Percentiles rank a stretch among this genome's conserved stretches.
Evolutionary conservation across 2,797 vertebrate genomes (phyloP).

Genomic region (Poeciliopsis paucimaculata): DNA sequence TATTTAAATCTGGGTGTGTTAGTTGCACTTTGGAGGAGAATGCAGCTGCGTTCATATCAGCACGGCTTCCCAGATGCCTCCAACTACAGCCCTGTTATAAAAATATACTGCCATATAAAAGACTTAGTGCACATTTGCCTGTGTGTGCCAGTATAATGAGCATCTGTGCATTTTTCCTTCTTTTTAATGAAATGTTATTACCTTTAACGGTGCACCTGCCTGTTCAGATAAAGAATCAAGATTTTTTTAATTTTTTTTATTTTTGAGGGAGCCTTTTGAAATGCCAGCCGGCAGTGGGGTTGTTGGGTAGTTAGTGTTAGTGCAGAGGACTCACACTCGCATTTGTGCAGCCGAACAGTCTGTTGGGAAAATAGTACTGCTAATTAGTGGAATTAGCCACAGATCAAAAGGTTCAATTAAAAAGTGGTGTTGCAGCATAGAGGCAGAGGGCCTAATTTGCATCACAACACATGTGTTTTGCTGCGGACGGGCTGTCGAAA

Average conservation of each 20-base stretch:
- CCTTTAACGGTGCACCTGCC: slow-evolving; percentile 76
- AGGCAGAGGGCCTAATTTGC: slow-evolving; percentile 65
- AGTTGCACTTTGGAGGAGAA: slow-evolving; percentile 22
- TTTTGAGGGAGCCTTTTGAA: slow-evolving; percentile 48
- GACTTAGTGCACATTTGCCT: slow-evolving; percentile 59
- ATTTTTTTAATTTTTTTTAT: slow-evolving; percentile 16
- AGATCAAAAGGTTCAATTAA: slow-evolving; percentile 82
- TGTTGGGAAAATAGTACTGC: slow-evolving; percentile 64
- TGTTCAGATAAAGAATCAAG: slow-evolving; percentile 45
- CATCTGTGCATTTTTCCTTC: slow-evolving; percentile 64
- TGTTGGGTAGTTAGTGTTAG: slow-evolving; percentile 47
- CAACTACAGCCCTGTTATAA: slow-evolving; percentile 43
- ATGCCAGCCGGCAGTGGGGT: slow-evolving; percentile 59
- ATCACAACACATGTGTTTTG: slow-evolving; percentile 70
- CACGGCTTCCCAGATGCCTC: slow-evolving; percentile 25
- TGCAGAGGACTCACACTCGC: slow-evolving; percentile 11
- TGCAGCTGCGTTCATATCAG: slow-evolving; percentile 35
- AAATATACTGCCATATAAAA: slow-evolving; percentile 61
- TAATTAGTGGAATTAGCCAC: slow-evolving; percentile 81
- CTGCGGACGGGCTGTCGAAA: slow-evolving; percentile 2
- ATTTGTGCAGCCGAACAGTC: slow-evolving; percentile 42
- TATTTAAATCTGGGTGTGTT: slow-evolving; percentile 35
- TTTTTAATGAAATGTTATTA: slow-evolving; percentile 57
- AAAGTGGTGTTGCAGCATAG: slow-evolving; percentile 59
- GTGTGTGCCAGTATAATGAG: slow-evolving; percentile 67